These are phyloP conservation scores for Nerophis lumbriciformis DNA, from an alignment of 2,113 vertebrate species.

Conservation along the genomic window DNA sequence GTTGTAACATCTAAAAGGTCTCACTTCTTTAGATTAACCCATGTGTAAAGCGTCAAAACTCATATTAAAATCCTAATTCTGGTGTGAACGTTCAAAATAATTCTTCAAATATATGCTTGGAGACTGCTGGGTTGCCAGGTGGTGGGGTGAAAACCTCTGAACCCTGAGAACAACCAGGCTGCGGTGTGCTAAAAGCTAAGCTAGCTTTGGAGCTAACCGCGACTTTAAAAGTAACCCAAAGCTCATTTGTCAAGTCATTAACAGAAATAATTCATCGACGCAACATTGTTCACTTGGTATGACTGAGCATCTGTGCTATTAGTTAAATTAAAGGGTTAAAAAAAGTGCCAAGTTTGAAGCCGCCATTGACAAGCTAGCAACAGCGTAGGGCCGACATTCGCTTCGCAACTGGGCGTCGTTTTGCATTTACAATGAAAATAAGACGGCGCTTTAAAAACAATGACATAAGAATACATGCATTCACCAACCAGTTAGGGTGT, in stretches of 20 bases:
- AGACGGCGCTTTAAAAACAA: not conserved
- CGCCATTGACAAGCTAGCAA: slow-evolving; percentile 58
- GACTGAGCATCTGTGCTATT: not conserved
- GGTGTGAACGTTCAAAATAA: slow-evolving; percentile 11
- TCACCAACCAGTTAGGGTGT: rapidly evolving
- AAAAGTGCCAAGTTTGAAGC: slow-evolving; percentile 24
- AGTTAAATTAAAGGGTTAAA: slow-evolving; percentile 34
- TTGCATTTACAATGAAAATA: slow-evolving; percentile 30
- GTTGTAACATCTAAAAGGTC: slow-evolving; percentile 2
- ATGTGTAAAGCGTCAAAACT: not conserved
- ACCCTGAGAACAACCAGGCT: slow-evolving; percentile 20
- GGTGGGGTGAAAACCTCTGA: slow-evolving; percentile 16
- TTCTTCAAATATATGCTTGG: slow-evolving; percentile 17
- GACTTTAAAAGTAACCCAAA: not conserved
- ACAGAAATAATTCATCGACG: not conserved
- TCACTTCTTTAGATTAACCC: not conserved
- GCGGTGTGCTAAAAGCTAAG: slow-evolving; percentile 35
- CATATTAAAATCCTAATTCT: not conserved
- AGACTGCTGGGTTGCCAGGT: slow-evolving; percentile 27
- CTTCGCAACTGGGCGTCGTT: slow-evolving; percentile 67
- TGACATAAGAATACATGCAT: not conserved
- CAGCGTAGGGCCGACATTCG: slow-evolving; percentile 64
- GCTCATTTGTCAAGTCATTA: not conserved
- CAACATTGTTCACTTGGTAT: not conserved
- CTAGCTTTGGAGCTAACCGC: slow-evolving; percentile 34